phyloP scores from a whole-genome alignment of 2,888 invertebrate species.

The Boloria euphrosyne region DNA sequence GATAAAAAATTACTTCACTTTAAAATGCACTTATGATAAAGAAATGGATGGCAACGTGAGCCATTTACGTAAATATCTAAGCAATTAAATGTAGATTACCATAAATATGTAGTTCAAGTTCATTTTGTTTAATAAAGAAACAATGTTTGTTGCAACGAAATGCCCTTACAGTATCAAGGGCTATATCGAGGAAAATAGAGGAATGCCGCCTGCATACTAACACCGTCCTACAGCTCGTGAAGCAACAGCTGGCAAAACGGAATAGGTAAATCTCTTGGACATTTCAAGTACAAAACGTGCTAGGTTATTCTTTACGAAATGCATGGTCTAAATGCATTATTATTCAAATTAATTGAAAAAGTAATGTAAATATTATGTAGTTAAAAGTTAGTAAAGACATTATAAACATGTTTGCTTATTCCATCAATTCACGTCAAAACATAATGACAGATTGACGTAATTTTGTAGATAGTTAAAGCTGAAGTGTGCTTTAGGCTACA shows the following conservation, averaged over 20 bases:
- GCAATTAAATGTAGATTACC: constrained; percentile 18
- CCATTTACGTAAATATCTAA: constrained; percentile 1
- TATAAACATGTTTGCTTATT: no score
- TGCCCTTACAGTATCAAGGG: constrained; percentile 42
- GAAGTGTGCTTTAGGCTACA: no score
- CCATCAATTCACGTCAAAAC: no score
- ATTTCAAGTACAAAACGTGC: constrained; percentile 33
- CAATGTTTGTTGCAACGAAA: constrained; percentile 38
- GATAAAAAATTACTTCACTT: background rate
- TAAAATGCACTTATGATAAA: background rate
- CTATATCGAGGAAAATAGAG: constrained; percentile 40
- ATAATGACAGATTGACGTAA: no score
- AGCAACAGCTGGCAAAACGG: constrained; percentile 56
- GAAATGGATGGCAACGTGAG: background rate
- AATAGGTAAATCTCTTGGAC: constrained; percentile 36
- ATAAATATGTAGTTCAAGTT: constrained; percentile 25
- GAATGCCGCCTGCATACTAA: constrained; percentile 58
- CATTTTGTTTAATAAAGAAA: constrained; percentile 10
- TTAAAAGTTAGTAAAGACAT: no score
- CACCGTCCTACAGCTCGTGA: constrained; percentile 56
- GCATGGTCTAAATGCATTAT: constrained; percentile 1
- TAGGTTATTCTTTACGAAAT: constrained; percentile 15
- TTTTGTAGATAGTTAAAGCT: no score
- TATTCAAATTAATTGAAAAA: constrained; percentile 3
- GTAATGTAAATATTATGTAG: no score